Conservation (phyloP, 92 coral and sea anemone genomes). For the Heliopora coerulea region DNA sequence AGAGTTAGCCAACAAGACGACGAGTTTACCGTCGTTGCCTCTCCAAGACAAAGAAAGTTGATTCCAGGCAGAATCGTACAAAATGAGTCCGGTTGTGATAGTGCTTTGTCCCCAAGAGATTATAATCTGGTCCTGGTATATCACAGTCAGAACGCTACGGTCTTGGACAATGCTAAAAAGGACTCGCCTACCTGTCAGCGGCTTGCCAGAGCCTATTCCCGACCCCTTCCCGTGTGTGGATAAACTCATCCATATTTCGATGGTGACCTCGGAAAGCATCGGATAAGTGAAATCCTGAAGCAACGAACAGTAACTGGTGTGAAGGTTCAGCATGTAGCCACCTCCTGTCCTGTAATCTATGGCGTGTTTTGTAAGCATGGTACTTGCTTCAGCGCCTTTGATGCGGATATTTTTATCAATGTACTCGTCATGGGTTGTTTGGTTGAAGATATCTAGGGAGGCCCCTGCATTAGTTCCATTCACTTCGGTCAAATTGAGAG, state of each 20-base stretch:
- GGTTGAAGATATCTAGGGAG: slow-evolving; percentile 47
- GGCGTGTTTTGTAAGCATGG: slow-evolving; percentile 57
- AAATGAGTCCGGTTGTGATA: slow-evolving; percentile 57
- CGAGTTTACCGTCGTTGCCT: slow-evolving; percentile 72
- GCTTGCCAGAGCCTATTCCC: neutral
- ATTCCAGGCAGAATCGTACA: slow-evolving; percentile 75
- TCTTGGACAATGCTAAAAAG: slow-evolving; percentile 10
- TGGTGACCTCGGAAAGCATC: slow-evolving; percentile 70
- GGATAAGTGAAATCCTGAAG: slow-evolving; percentile 56
- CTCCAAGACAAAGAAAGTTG: slow-evolving; percentile 91
- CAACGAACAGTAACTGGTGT: slow-evolving; percentile 52
- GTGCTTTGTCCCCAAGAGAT: slow-evolving; percentile 57
- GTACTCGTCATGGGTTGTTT: slow-evolving; percentile 57
- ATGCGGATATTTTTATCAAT: slow-evolving; percentile 47
- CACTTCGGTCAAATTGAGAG: too few species aligned
- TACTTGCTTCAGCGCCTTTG: slow-evolving; percentile 28
- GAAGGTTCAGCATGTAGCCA: slow-evolving; percentile 76
- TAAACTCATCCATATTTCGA: slow-evolving; percentile 72
- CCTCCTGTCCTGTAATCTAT: slow-evolving; percentile 72
- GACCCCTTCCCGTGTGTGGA: neutral
- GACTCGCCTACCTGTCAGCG: slow-evolving; percentile 18
- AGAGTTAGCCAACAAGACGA: slow-evolving; percentile 51
- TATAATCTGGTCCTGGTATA: slow-evolving; percentile 59
- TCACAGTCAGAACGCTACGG: slow-evolving; percentile 54
- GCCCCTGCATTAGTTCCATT: slow-evolving; percentile 19